Base-by-base conservation (phyloP, 1,140 invertebrate genomes). In the Pseudomyrmex gracilis region DNA sequence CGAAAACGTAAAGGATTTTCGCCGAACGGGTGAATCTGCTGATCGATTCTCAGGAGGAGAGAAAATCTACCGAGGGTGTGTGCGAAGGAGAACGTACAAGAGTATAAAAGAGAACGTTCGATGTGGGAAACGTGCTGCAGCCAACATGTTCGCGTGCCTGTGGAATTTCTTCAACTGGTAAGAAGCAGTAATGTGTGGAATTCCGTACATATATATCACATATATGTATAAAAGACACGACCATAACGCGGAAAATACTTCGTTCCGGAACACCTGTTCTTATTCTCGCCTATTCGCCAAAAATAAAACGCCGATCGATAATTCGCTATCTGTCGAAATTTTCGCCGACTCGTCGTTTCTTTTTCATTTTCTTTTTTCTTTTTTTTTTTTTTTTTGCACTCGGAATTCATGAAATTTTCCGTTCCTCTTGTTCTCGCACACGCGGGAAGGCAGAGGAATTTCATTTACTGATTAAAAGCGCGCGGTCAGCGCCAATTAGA, bases 141-240 rank as follows among this genome's bases (percentile, higher is more conserved):
- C 77, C 90, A 94, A 92, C 82, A 96, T 96, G 96, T 96, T 96
- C 89, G 95, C 95, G 87, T 96, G 96, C 92, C 94, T 96, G 82
- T 96, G 95, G 95, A 95, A 96, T 90, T 94, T 96, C 85, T 96
- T 96, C 95, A 95, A 96, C 90, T 96, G 96, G 96, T 96, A 94
- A 96, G 95, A 95, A 73, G 1, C 45, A 24, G 22, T 53, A 66
- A 51, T 53, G 22, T 34, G 34, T 34, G 34, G 34, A 34, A 34
- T 34, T 34, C 5, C 34, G 34, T 34, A 7, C 34, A 34, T 34
- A n/a, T n/a, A n/a, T n/a, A 13, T 45, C 24, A 45, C n/a, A 47
- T 47, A 66, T 53, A 15, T 77, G 12, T 45, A 20, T 13, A 43
- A 13, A 17, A 34, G n/a, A 64, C 47, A 12, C 3, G 60, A 22